These are phyloP conservation scores for Seira ritae DNA, from an alignment of 2,888 invertebrate genomes.

Conservation along the genomic window DNA sequence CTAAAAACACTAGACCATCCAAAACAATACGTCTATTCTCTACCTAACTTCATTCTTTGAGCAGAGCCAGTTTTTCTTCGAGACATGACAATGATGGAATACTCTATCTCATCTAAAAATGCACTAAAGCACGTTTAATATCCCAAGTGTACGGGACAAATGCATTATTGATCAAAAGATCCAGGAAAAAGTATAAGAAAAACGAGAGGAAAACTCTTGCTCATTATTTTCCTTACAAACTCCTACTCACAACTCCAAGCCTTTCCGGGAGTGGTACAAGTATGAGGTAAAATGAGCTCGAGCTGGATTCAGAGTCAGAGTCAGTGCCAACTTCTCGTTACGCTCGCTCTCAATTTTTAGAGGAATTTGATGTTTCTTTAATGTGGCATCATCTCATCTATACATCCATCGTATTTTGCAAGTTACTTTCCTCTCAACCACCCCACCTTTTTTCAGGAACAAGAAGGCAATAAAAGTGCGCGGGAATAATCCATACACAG, in stretches of 20 bases:
- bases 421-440: background rate
- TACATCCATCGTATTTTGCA: background rate
- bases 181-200: background rate
- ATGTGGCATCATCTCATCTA: background rate
- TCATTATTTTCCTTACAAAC: no score
- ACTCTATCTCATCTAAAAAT: background rate
- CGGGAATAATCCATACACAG: background rate
- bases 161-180: slow-evolving; percentile 50
- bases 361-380: background rate
- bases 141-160: background rate
- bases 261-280: no score
- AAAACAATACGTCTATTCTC: no score
- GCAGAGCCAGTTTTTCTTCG: no score
- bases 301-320: no score
- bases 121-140: background rate
- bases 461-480: background rate
- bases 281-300: no score
- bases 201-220: no score
- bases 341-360: no score
- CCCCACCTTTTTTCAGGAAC: background rate
- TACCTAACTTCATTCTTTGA: no score
- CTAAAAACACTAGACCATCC: no score
- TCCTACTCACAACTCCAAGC: no score
- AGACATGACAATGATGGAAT: background rate
- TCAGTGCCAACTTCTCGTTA: no score